Conservation (phyloP, 2,113 vertebrate species). For the Tangachromis dhanisi region DNA sequence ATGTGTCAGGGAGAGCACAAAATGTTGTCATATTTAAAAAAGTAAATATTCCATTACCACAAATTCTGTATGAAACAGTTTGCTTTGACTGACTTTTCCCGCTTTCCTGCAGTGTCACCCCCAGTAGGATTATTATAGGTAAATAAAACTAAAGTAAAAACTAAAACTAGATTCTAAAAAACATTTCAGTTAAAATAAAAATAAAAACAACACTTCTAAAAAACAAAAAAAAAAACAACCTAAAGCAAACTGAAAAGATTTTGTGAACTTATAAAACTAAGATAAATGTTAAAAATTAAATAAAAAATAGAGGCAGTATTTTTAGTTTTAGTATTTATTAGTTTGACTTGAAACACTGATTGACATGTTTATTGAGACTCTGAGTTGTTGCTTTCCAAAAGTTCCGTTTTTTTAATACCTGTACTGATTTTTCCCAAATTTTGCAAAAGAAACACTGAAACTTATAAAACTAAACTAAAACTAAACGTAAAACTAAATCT, state of each 20-base stretch:
- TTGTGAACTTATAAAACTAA: not conserved
- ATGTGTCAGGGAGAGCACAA: not conserved
- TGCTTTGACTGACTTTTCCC: not conserved
- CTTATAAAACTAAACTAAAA: not conserved
- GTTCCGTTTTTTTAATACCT: not conserved
- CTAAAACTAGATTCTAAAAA: not conserved
- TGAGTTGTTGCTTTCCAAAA: not conserved
- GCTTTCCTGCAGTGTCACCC: not conserved
- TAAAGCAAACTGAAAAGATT: not conserved
- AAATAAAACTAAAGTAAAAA: not conserved
- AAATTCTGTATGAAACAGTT: not conserved
- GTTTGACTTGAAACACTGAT: not conserved
- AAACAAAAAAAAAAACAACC: accelerated
- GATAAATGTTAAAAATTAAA: not conserved
- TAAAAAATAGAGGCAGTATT: not conserved
- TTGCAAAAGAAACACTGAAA: not conserved
- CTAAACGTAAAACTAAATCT: not conserved
- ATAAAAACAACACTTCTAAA: not conserved
- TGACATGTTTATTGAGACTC: not conserved
- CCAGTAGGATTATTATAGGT: not conserved
- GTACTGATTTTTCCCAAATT: not conserved
- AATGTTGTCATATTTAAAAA: not conserved
- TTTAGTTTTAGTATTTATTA: not conserved
- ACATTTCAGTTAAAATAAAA: not conserved
- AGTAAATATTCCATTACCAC: not conserved